These are phyloP conservation scores for Micromussa lordhowensis DNA, from an alignment of 92 coral and sea anemone genomes.

Conservation along the genomic window DNA sequence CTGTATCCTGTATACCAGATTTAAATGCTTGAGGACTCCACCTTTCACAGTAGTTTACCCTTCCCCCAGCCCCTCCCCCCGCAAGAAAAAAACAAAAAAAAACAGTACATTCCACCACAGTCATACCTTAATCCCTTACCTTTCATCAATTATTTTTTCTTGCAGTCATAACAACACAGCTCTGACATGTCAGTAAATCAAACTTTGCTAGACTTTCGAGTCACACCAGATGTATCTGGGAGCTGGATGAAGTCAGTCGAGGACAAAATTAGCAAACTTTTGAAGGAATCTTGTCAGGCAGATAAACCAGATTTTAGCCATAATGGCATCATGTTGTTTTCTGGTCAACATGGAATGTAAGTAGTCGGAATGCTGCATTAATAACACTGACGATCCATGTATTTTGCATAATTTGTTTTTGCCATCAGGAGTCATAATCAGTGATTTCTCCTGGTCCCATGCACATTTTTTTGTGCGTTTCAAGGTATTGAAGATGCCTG, in stretches of 20 bases:
- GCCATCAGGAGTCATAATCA: no score
- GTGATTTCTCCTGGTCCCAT: no score
- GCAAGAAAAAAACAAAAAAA: no score
- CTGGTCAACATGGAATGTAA: slow-evolving; percentile 36
- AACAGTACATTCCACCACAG: no score
- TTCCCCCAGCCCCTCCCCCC: no score
- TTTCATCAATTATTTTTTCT: neutral
- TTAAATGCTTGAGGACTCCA: no score
- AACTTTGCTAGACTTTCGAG: slow-evolving; percentile 63
- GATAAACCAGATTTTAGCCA: slow-evolving; percentile 43
- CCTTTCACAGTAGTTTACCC: no score
- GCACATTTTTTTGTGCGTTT: no score
- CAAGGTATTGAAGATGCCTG: no score
- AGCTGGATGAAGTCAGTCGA: slow-evolving; percentile 18
- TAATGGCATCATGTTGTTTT: slow-evolving; percentile 10
- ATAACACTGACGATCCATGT: no score
- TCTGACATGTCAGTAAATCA: slow-evolving; percentile 72
- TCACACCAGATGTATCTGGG: slow-evolving; percentile 56
- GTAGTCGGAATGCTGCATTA: neutral
- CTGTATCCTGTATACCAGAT: no score
- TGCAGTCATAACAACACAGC: neutral
- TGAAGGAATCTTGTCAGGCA: slow-evolving; percentile 26
- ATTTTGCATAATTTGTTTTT: no score
- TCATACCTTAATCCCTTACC: neutral
- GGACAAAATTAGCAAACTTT: slow-evolving; percentile 41